Conservation (phyloP, 2,113 vertebrate species). For the Pardalotus punctatus region DNA sequence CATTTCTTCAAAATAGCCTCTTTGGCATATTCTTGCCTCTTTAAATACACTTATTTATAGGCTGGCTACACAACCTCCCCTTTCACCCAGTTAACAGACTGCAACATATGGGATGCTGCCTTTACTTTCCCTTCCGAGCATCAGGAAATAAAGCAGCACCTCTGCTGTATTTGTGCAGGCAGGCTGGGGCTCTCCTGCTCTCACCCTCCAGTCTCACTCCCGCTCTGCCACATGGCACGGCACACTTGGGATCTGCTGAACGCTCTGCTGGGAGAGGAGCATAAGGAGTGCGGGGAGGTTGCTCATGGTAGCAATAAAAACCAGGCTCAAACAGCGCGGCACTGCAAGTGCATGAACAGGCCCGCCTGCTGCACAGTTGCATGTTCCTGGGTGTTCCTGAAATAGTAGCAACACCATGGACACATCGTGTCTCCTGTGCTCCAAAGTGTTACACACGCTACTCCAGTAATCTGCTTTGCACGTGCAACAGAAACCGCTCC, state of each 20-base stretch:
- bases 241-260: not conserved
- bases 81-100: not conserved
- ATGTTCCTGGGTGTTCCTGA: not conserved
- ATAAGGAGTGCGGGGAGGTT: not conserved
- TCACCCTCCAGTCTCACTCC: not conserved
- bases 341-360: accelerated
- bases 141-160: not conserved
- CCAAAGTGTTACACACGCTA: accelerated
- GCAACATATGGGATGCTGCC: not conserved
- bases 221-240: not conserved
- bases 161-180: not conserved
- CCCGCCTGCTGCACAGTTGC: not conserved
- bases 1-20: not conserved
- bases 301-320: not conserved
- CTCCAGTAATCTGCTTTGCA: not conserved
- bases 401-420: not conserved
- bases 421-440: not conserved
- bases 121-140: not conserved
- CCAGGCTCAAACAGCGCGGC: not conserved
- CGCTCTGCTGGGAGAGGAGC: not conserved
- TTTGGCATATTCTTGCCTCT: not conserved
- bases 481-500: not conserved
- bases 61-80: not conserved
- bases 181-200: not conserved
- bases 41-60: not conserved